Evolutionary conservation across 2,113 vertebrate genomes (phyloP).

Genomic region (Rattus rattus): DNA sequence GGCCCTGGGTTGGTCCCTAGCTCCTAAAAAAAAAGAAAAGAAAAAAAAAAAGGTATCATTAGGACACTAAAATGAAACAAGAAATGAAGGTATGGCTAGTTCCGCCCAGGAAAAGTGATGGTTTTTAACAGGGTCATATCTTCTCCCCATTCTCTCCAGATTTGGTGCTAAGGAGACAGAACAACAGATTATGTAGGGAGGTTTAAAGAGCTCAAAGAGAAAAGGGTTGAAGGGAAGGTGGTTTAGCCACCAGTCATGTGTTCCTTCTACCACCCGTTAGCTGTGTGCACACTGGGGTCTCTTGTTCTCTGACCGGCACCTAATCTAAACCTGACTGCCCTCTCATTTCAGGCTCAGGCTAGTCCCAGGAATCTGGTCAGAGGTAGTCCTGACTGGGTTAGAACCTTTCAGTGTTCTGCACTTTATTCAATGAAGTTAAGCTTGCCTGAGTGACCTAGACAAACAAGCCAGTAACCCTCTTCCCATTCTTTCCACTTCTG

Average conservation of each 20-base stretch:
- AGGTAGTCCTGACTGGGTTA: neutral
- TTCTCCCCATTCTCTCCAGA: neutral
- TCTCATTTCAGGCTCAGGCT: neutral
- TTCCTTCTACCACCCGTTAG: neutral
- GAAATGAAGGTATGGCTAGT: neutral
- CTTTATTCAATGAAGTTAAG: neutral
- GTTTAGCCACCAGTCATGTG: neutral
- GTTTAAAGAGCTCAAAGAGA: neutral
- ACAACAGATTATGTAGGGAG: neutral
- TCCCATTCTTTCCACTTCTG: neutral
- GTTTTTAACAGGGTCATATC: neutral
- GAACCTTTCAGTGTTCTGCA: neutral
- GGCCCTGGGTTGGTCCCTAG: no score
- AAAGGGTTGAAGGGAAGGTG: neutral
- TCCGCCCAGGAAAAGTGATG: neutral
- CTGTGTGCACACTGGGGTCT: neutral
- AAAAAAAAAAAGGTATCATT: neutral
- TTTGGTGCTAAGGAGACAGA: neutral
- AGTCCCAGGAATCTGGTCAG: constrained; percentile 1
- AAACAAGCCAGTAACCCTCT: neutral
- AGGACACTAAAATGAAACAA: neutral
- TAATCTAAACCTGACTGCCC: neutral
- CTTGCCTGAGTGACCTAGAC: neutral
- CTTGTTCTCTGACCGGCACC: neutral
- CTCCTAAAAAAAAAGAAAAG: neutral